A percentile compares a stretch with the other conserved stretches of the same genome.
These are phyloP conservation scores for Thymelicus sylvestris DNA, from an alignment of 2,888 invertebrate species.

Conservation along the genomic window DNA sequence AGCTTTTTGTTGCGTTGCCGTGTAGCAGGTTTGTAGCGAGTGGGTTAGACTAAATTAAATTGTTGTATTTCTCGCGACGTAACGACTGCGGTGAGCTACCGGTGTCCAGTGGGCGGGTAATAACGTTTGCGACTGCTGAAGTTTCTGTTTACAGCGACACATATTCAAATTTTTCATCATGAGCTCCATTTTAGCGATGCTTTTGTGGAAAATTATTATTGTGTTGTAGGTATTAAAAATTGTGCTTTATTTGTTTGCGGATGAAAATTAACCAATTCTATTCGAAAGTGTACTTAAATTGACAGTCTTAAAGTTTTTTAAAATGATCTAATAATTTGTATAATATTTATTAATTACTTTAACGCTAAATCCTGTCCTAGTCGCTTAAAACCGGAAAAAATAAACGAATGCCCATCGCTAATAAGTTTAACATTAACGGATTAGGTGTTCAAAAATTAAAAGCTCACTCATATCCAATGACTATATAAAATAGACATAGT, in stretches of 20 bases:
- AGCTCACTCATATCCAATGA: too few species aligned
- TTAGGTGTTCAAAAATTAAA: too few species aligned
- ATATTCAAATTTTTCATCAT: conserved; percentile 54
- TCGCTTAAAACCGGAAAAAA: too few species aligned
- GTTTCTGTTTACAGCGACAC: conserved; percentile 50
- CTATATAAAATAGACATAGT: too few species aligned
- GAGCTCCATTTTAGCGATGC: conserved; percentile 31
- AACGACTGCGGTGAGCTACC: conserved; percentile 66
- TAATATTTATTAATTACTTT: not conserved
- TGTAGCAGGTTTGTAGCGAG: conserved; percentile 68
- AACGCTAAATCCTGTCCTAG: too few species aligned
- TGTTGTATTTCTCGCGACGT: conserved; percentile 79
- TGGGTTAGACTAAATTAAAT: conserved; percentile 82
- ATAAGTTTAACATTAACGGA: too few species aligned
- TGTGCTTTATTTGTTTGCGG: not conserved
- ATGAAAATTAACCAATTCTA: too few species aligned
- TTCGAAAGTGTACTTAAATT: too few species aligned
- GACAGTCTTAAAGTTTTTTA: too few species aligned
- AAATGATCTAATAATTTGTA: not conserved
- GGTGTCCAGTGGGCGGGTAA: conserved; percentile 69
- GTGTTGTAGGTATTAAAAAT: not conserved
- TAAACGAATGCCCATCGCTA: too few species aligned
- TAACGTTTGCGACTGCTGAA: conserved; percentile 58
- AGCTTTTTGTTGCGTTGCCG: conserved; percentile 69
- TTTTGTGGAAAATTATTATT: not conserved